Percentiles rank a stretch among this genome's conserved stretches.
These are phyloP conservation scores for Macrophya alboannulata DNA, from an alignment of 2,888 invertebrate genomes.

Conservation along the genomic window DNA sequence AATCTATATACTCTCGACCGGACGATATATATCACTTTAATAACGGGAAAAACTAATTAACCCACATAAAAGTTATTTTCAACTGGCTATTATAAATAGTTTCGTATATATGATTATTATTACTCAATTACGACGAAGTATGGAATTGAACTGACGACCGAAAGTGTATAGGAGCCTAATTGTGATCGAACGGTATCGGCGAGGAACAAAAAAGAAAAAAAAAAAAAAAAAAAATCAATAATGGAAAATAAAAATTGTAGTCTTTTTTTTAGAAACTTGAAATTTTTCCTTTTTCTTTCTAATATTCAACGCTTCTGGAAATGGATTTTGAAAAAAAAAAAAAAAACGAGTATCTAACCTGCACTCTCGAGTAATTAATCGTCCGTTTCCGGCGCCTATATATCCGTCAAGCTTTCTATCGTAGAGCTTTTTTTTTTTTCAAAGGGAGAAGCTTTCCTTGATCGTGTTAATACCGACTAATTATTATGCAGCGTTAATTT, in stretches of 20 bases:
- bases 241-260: conserved; percentile 37
- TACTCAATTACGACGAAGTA: background rate
- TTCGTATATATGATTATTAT: background rate
- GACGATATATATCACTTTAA: background rate
- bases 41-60: conserved; percentile 2
- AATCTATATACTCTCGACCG: background rate
- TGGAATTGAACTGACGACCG: background rate
- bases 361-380: background rate
- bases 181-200: conserved; percentile 27
- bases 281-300: background rate
- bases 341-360: background rate
- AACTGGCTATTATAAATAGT: background rate
- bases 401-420: conserved; percentile 29
- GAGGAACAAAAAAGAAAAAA: background rate
- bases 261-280: conserved; percentile 42
- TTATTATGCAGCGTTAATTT: conserved; percentile 12
- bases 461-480: conserved; percentile 36
- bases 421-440: background rate
- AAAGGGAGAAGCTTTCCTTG: conserved; percentile 42
- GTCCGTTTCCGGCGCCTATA: conserved; percentile 14
- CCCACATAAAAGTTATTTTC: background rate
- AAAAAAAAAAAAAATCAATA: background rate
- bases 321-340: background rate
- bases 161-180: background rate
- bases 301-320: conserved; percentile 27